These are phyloP conservation scores for Gulo gulo DNA, from an alignment of 2,113 vertebrate species.

Conservation along the genomic window DNA sequence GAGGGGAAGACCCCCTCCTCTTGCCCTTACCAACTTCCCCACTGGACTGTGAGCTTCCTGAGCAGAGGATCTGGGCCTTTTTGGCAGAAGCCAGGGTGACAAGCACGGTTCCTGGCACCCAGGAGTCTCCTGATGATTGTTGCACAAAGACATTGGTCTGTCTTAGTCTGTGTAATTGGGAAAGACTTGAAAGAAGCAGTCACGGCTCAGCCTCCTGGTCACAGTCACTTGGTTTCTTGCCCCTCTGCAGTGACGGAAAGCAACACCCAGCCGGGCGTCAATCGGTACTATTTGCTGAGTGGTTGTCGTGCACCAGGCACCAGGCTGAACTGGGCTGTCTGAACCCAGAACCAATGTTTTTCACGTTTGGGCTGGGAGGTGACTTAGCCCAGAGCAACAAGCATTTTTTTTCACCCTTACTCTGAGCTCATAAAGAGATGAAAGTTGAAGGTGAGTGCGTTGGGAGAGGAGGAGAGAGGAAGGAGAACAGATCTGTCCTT, in stretches of 20 bases:
- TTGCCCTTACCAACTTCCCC: background rate
- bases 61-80: background rate
- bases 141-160: background rate
- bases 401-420: background rate
- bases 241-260: background rate
- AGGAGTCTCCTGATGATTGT: background rate
- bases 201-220: background rate
- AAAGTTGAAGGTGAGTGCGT: fast-evolving
- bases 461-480: background rate
- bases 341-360: background rate
- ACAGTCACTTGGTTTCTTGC: background rate
- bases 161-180: background rate
- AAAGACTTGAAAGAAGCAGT: background rate
- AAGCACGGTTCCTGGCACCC: background rate
- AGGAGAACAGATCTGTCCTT: background rate
- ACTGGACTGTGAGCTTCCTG: conserved; percentile 66
- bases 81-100: background rate
- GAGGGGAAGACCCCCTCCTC: background rate
- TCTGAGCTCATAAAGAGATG: background rate
- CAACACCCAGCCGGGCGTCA: background rate
- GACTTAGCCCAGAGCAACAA: background rate
- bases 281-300: background rate
- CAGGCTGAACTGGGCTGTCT: background rate
- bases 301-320: background rate
- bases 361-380: background rate